Evolutionary conservation across 2,113 vertebrate genomes (phyloP).

Genomic region (Telmatochromis sp.): DNA sequence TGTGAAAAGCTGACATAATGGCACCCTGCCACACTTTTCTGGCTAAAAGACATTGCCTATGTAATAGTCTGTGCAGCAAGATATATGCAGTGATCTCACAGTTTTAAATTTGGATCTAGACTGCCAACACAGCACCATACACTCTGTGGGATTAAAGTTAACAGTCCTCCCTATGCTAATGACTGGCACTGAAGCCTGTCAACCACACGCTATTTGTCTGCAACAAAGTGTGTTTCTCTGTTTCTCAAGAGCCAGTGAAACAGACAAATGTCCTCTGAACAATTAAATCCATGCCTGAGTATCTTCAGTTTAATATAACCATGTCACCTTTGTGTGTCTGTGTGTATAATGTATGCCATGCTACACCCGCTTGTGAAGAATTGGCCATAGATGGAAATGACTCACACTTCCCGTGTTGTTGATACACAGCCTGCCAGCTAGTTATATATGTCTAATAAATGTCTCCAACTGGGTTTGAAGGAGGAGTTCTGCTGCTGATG

Average conservation of each 20-base stretch:
- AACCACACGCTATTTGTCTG: neutral
- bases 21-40: neutral
- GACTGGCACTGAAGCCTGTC: neutral
- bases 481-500: neutral
- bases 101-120: neutral
- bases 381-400: slow-evolving; percentile 15
- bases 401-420: neutral
- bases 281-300: neutral
- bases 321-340: neutral
- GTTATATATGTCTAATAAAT: neutral
- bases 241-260: neutral
- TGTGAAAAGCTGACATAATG: neutral
- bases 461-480: neutral
- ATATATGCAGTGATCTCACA: neutral
- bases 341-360: neutral
- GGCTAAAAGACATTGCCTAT: neutral
- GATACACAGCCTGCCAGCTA: neutral
- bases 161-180: neutral
- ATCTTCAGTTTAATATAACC: neutral
- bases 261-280: neutral
- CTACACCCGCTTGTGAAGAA: neutral
- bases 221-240: neutral
- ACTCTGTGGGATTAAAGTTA: neutral
- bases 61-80: neutral
- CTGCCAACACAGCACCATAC: neutral